Percentiles rank a stretch among this genome's conserved stretches.
Evolutionary conservation across 2,888 invertebrate species (phyloP).

Genomic region (Girardia tigrina): DNA sequence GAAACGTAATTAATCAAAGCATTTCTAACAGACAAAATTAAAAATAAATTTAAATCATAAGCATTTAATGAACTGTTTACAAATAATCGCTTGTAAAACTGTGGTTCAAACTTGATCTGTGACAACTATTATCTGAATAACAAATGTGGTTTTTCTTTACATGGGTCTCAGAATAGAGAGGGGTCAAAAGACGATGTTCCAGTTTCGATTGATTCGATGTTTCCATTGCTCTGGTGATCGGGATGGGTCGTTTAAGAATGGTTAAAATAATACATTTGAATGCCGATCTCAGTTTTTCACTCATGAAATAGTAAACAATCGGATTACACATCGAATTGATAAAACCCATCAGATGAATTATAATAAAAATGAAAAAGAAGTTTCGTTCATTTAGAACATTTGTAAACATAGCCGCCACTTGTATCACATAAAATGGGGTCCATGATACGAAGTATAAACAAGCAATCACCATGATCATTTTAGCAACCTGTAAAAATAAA

Average conservation of each 20-base stretch:
- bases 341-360: constrained; percentile 52
- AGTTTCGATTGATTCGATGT: neutral
- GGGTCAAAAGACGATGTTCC: neutral
- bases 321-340: constrained; percentile 52
- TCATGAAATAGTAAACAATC: constrained; percentile 52
- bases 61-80: neutral
- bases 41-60: neutral
- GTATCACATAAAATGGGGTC: constrained; percentile 52
- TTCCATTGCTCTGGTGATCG: neutral
- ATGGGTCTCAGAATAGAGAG: neutral
- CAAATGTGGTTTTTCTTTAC: neutral
- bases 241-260: neutral
- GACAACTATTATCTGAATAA: constrained; percentile 4
- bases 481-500: constrained; percentile 49
- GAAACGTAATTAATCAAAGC: neutral
- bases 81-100: neutral
- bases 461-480: constrained; percentile 52
- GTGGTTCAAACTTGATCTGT: neutral
- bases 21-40: neutral
- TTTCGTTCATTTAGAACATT: constrained; percentile 45
- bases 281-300: constrained; percentile 43
- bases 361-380: constrained; percentile 51
- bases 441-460: constrained; percentile 50
- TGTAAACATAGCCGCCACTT: constrained; percentile 49
- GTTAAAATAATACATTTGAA: neutral